Evolutionary conservation across 2,797 vertebrate genomes (phyloP), one percentile per base, ranked within the genome.

Genomic region (Nannoperca obscura): DNA sequence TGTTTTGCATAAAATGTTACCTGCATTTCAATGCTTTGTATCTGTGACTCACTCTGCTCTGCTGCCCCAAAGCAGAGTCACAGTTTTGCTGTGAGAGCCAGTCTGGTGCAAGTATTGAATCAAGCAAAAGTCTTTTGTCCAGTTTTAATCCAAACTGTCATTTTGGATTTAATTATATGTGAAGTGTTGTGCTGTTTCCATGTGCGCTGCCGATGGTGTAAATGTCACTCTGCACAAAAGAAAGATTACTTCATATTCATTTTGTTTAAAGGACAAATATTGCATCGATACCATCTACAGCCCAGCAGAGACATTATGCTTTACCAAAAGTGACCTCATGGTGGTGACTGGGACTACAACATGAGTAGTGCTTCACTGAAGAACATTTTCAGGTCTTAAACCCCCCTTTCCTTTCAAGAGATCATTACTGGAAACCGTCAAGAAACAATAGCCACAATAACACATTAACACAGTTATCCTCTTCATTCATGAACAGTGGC

Each of bases 341-440:
- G 73, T 78, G 90, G 90, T 61, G 55, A 38, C 66, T 72, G 78
- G 71, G 82, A 66, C 90, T 78, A 32, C 15, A 70, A 50, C 64
- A 72, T 64, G 34, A 57, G 2, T 59, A 4, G 11, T 1, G 27
- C 10, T 38, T 5, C n/a, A 5, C 24, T 54, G 17, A 38, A 9
- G 27, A 58, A 55, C 20, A 52, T 30, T 20, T 44, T 12, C 50
- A 74, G 57, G 8, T 63, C 34, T 49, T 59, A 44, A 47, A 8
- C 22, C 4, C 22, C 20, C 12, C 9, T 46, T 69, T 86, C 14
- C 59, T 73, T 55, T 71, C 30, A n/a, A 38, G 27, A 62, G 49
- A 38, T 58, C 63, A 59, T 77, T 68, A 50, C 76, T 73, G 71
- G 71, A 86, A 85, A 4, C 63, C 46, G 0, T 13, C 49, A 52